Evolutionary conservation across 2,888 invertebrate genomes (phyloP), one percentile per base, ranked within the genome.

Genomic region (Shargacucullia verbasci): DNA sequence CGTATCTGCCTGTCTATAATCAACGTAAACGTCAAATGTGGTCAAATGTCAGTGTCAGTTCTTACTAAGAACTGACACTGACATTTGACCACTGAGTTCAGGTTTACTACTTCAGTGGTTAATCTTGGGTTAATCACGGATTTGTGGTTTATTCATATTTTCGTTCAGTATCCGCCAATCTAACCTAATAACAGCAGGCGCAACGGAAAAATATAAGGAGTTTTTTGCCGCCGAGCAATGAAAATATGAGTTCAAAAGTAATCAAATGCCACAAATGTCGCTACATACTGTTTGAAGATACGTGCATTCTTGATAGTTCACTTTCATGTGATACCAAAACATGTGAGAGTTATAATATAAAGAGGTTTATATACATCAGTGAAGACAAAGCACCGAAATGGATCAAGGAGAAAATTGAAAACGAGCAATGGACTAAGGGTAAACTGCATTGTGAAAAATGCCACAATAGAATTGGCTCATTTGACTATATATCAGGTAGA

Each of bases 371-470:
- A 60, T 95, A 94, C 74, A 73, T 96, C 38, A 83, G 86, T 55
- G 96, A 96, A 81, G 95, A 95, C n/a, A 82, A 81, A 58, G 77
- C 95, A 45, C 95, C 96, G 0, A 67, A 80, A 12, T 96, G 96
- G 96, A 94, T 96, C 53, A 89, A 81, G 59, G 53, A 70, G 27
- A 90, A 87, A 79, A 83, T 96, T 37, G 94, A 95, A 79, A 85
- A 89, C 55, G 94, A 95, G 65, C 87, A 94, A 46, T 96, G 96
- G 96, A 95, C 95, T 0, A 96, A 95, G 83, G 96, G 96, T n/a
- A 95, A 95, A 87, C 80, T 96, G 29, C 92, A 94, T 61, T 96
- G 96, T 85, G 92, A 89, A 56, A 88, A 94, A 61, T 96, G 96
- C 84, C 88, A 94, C 39, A 90, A 91, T 34, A 93, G 95, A 86